A percentile compares a stretch with the other conserved stretches of the same genome.
These are phyloP conservation scores for Oncorhynchus clarkii DNA, from an alignment of 2,113 vertebrate species.

Conservation along the genomic window DNA sequence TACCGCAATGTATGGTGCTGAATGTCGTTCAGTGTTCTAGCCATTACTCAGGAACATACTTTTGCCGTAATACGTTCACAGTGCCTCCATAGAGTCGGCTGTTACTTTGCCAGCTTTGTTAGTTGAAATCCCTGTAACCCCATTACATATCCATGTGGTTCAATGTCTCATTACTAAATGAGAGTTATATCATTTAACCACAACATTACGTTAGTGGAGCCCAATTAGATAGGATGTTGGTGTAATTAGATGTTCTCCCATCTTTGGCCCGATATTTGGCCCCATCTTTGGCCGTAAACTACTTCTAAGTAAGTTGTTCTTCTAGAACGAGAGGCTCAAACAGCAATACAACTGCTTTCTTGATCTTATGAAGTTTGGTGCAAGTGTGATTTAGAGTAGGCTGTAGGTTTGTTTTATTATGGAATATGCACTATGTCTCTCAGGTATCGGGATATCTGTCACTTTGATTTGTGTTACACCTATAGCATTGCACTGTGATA, in stretches of 20 bases:
- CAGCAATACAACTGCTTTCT: background rate
- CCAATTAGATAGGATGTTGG: background rate
- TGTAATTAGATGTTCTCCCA: slow-evolving; percentile 14
- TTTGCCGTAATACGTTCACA: background rate
- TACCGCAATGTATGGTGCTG: slow-evolving; percentile 9
- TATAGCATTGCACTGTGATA: background rate
- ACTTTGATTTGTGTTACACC: no score
- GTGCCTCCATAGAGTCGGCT: background rate
- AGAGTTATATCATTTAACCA: background rate
- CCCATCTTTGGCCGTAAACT: background rate
- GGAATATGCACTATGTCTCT: no score
- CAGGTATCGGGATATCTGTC: no score
- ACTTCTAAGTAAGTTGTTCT: background rate
- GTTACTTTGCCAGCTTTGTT: background rate
- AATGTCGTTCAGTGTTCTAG: slow-evolving; percentile 21
- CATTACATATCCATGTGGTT: background rate
- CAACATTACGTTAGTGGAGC: background rate
- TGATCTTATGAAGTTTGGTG: background rate
- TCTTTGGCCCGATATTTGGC: background rate
- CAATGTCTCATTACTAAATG: background rate
- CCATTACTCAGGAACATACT: background rate
- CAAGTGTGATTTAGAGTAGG: no score
- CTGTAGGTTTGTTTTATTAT: no score
- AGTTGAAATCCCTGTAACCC: background rate
- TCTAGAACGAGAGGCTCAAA: background rate